A percentile compares a stretch with the other conserved stretches of the same genome.
These are phyloP conservation scores for Oscheius sp. DNA, from an alignment of 2,888 invertebrate genomes.

Conservation along the genomic window DNA sequence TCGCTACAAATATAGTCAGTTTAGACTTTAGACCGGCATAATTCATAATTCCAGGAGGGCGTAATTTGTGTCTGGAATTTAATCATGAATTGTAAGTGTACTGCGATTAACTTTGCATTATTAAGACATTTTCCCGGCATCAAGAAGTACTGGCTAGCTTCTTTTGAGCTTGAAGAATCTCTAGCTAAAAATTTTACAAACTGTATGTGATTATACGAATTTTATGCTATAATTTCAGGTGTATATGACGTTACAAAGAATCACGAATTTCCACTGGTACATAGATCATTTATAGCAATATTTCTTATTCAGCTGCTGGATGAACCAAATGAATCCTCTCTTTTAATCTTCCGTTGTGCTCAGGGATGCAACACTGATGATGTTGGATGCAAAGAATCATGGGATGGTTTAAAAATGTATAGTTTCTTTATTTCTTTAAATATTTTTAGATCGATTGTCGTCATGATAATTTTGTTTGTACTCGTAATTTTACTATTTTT, in stretches of 20 bases:
- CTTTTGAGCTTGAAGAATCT: not conserved
- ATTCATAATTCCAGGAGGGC: not conserved
- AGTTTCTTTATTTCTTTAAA: not conserved
- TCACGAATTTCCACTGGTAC: constrained; percentile 15
- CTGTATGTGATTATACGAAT: no score
- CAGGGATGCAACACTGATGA: constrained; percentile 5
- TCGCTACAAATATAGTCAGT: constrained; percentile 2
- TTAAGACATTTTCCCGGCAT: constrained; percentile 13
- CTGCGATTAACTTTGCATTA: not conserved
- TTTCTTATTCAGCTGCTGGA: constrained; percentile 10
- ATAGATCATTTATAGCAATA: not conserved
- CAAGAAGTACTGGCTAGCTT: constrained; percentile 7
- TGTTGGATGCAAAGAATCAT: constrained; percentile 3
- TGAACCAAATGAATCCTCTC: constrained; percentile 10
- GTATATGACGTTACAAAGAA: constrained; percentile 13
- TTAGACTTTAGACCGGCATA: not conserved
- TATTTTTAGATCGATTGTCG: not conserved
- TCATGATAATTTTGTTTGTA: not conserved
- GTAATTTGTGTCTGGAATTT: not conserved
- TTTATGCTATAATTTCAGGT: no score
- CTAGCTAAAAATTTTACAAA: not conserved
- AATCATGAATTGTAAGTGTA: constrained; percentile 18
- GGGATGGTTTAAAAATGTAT: constrained; percentile 12
- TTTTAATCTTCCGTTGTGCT: not conserved
- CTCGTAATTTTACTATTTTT: constrained; percentile 3